These are phyloP conservation scores for Artibeus lituratus DNA, from an alignment of 2,797 vertebrate species.

Conservation along the genomic window DNA sequence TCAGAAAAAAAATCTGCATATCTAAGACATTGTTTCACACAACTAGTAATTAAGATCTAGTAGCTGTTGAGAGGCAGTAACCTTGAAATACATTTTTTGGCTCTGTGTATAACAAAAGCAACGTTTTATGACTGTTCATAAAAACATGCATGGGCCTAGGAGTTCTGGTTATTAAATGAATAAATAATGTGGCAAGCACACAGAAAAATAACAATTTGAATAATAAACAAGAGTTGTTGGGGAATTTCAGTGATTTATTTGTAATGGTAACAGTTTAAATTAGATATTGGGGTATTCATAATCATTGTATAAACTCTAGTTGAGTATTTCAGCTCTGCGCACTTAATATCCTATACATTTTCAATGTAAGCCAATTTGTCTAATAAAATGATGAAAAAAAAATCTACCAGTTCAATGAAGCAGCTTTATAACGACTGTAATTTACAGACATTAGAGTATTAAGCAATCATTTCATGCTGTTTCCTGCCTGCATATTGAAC, in stretches of 20 bases:
- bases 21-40: conserved; percentile 56
- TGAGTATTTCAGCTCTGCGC: conserved; percentile 72
- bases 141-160: conserved; percentile 68
- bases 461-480: conserved; percentile 71
- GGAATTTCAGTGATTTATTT: conserved; percentile 73
- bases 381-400: conserved; percentile 72
- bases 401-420: conserved; percentile 66
- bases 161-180: conserved; percentile 79
- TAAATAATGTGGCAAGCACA: conserved; percentile 75
- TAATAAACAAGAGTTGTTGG: conserved; percentile 74
- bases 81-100: conserved; percentile 70
- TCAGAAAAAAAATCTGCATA: conserved; percentile 44
- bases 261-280: conserved; percentile 72
- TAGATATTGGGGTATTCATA: conserved; percentile 73
- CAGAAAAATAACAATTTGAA: conserved; percentile 75
- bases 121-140: conserved; percentile 69
- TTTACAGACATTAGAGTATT: conserved; percentile 72
- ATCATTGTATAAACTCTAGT: conserved; percentile 65
- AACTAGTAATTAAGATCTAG: conserved; percentile 77
- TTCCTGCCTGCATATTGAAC: conserved; percentile 62
- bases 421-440: conserved; percentile 70
- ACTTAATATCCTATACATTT: conserved; percentile 62
- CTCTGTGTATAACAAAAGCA: conserved; percentile 71
- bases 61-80: conserved; percentile 59
- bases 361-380: conserved; percentile 67